These are phyloP conservation scores for Platerodrilus igneus DNA, from an alignment of 2,888 invertebrate genomes.

Conservation along the genomic window DNA sequence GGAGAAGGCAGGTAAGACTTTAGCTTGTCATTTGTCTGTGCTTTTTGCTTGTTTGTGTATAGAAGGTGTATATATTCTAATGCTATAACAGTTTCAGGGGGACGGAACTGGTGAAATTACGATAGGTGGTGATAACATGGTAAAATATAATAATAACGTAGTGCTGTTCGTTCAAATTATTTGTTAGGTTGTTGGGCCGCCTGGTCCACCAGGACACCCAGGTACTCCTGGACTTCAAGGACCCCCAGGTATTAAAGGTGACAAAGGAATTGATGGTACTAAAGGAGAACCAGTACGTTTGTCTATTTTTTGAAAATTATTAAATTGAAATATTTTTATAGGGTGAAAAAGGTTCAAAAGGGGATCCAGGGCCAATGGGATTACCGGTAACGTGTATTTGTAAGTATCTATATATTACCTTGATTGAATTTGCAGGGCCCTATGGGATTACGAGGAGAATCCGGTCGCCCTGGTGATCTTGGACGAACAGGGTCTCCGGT, in stretches of 20 bases:
- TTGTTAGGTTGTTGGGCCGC: slow-evolving; percentile 57
- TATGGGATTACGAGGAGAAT: slow-evolving; percentile 74
- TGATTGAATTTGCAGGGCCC: slow-evolving; percentile 59
- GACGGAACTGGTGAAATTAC: slow-evolving; percentile 75
- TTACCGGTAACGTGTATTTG: slow-evolving; percentile 69
- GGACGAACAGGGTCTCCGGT: slow-evolving; percentile 76
- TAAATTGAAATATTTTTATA: slow-evolving; percentile 44
- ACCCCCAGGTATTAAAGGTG: slow-evolving; percentile 81
- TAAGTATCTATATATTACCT: slow-evolving; percentile 5
- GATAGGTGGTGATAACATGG: slow-evolving; percentile 67
- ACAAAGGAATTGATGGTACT: slow-evolving; percentile 74
- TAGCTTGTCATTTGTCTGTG: no score
- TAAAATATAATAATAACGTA: slow-evolving; percentile 52
- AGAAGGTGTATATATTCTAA: slow-evolving; percentile 18
- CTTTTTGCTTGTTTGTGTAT: no score
- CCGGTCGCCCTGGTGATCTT: slow-evolving; percentile 65
- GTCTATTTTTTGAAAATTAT: slow-evolving; percentile 1
- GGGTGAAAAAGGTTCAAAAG: slow-evolving; percentile 78
- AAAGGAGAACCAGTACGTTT: slow-evolving; percentile 76
- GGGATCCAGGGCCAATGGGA: slow-evolving; percentile 92
- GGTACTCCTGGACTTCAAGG: slow-evolving; percentile 73
- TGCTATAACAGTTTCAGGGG: slow-evolving; percentile 67
- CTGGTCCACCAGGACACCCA: slow-evolving; percentile 73
- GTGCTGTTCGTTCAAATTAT: no score
- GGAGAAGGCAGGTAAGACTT: slow-evolving; percentile 72